Evolutionary conservation across 2,888 invertebrate genomes (phyloP).

Genomic region (Spodoptera picta): DNA sequence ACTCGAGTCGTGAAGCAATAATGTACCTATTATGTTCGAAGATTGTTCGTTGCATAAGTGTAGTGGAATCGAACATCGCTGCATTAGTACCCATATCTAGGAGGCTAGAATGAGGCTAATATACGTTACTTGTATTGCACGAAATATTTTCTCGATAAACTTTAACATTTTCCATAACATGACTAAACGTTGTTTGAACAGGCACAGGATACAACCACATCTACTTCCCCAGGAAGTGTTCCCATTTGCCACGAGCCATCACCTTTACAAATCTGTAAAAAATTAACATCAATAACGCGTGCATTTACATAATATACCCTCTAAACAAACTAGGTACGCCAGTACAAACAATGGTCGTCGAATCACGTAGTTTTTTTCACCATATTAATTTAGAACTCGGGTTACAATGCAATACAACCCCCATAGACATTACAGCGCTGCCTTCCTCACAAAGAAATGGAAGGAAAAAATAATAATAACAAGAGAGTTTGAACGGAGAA

Average conservation of each 20-base stretch:
- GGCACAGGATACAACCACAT: slow-evolving; percentile 55
- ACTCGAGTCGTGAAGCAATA: slow-evolving; percentile 45
- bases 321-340: slow-evolving; percentile 80
- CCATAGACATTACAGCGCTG: slow-evolving; percentile 73
- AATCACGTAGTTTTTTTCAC: slow-evolving; percentile 81
- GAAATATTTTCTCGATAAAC: not conserved
- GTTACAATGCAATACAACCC: slow-evolving; percentile 78
- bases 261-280: slow-evolving; percentile 77
- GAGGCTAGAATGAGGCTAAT: slow-evolving; percentile 10
- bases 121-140: not conserved
- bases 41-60: slow-evolving; percentile 48
- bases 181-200: slow-evolving; percentile 48
- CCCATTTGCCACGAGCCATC: slow-evolving; percentile 84
- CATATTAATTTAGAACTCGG: slow-evolving; percentile 86
- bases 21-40: slow-evolving; percentile 39
- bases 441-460: slow-evolving; percentile 83
- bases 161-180: slow-evolving; percentile 1
- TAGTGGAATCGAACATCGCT: slow-evolving; percentile 35
- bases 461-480: slow-evolving; percentile 82
- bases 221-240: slow-evolving; percentile 67
- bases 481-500: slow-evolving; percentile 61
- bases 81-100: slow-evolving; percentile 21
- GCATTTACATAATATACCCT: slow-evolving; percentile 87
- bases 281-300: slow-evolving; percentile 73
- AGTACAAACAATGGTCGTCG: slow-evolving; percentile 77